Base-by-base conservation (phyloP, 1,140 invertebrate species). In the Episyrphus balteatus region DNA sequence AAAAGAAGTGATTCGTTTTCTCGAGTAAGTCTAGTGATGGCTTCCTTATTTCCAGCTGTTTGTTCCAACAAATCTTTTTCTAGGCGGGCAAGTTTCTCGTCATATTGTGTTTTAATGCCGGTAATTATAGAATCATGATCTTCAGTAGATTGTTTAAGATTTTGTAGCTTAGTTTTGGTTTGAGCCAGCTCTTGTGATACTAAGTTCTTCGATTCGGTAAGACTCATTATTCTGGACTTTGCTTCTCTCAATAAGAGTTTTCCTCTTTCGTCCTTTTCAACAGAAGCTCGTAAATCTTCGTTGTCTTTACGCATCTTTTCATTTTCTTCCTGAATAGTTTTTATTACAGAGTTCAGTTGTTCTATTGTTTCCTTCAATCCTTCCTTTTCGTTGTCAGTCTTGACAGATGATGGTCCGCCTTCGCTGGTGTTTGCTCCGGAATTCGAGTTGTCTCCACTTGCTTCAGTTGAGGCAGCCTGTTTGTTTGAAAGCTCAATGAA, bases 11-110 rank as follows among this genome's bases (percentile, higher is more conserved):
- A 72, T 57, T 92, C 87, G n/a, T 86, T 75, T 58, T 87, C 84
- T 37, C 76, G 69, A n/a, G 72, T 70, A 2, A 82, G 60, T 14
- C 79, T 73, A 31, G 75, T 70, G 45, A 78, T 79, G 50, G 82
- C 76, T 32, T 73, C 71, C 49, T 75, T 75, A 43, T 80, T 79
- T 51, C 81, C 78, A 11, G 75, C 73, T 49, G 75, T 77, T 40
- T 76, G 73, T 55, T 85, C 82, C 14, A 78, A 72, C 50, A 84
- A 80, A 56, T 92, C 89, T 55, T 86, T 85, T 55, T 88, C 84
- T 30, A 87, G 49, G 7, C 80, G 72, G 12, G 75, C 71, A n/a
- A 89, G 71, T 44, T 79, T 77, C 7, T 75, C 76, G 53, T 88
- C 84, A 59, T 82, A 81, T 56, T 86, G 82, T 3, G 80, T 80